Base-by-base conservation (phyloP, 2,888 invertebrate genomes). In the Patella ulyssiponensis region DNA sequence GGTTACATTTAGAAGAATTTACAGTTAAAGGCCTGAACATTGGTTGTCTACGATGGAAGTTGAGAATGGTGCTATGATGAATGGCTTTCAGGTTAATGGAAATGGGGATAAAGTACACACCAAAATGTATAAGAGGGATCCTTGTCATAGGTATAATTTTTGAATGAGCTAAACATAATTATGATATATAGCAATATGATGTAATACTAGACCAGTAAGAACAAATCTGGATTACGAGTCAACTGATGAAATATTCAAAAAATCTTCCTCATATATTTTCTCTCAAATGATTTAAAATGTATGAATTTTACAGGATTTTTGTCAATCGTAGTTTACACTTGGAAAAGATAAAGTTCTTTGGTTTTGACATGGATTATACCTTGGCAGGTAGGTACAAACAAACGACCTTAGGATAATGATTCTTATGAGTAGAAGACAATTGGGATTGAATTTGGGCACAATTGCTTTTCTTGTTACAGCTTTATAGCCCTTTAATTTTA, bases 311-410 rank as follows among this genome's bases (percentile, higher is more conserved):
- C 81, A 90, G 90, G 81, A 84, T 99, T 88, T 99, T 99, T 93
- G 99, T 99, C 79, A 99, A 99, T 92, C 94, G 99, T 88, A 98
- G 97, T 88, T 94, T 99, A 86, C 97, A 98, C 92, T 94, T 99
- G 93, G 98, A 98, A 93, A 98, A 99, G 92, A 98, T 99, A 86
- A 97, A 97, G 92, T 99, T 97, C 93, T 99, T 97, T 95, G 99
- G 99, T 83, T 99, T 99, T 92, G 99, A 99, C 92, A 99, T 99
- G 99, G 99, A 99, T 92, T 99, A 99, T 92, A 99, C 99, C 69
- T 92, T 99, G 90, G 98, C 98, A 84, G 96, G 97, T 97, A 82
- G 77, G 76, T 44, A 44, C 15, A 33, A 3, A 71, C n/a, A n/a
- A n/a, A n/a, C n/a, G n/a, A n/a, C 15, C 33, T 51, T 58, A 20